A percentile compares a stretch with the other conserved stretches of the same genome.
Conservation (phyloP, 2,888 invertebrate genomes). For the Crepidodera aurea region DNA sequence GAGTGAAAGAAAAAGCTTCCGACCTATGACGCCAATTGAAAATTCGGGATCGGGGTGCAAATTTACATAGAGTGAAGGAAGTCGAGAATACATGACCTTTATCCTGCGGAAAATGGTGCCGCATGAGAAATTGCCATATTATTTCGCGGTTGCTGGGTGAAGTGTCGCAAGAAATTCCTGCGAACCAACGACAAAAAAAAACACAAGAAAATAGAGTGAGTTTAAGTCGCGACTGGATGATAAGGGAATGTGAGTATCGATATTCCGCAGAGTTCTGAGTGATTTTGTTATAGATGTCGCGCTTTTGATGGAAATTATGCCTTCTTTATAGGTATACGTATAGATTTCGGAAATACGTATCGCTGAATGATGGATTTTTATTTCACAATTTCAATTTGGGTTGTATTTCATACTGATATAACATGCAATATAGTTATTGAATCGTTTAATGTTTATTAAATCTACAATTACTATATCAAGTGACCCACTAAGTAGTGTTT, state of each 20-base stretch:
- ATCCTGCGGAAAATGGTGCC: constrained; percentile 9
- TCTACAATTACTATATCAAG: too few relatives aligned
- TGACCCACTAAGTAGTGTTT: too few relatives aligned
- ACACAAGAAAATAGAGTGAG: constrained; percentile 12
- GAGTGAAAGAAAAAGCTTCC: background rate
- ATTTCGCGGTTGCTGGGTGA: constrained; percentile 11
- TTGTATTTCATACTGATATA: too few relatives aligned
- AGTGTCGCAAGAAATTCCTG: constrained; percentile 9
- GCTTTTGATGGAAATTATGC: constrained; percentile 2
- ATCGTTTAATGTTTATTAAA: too few relatives aligned
- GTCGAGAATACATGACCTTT: constrained; percentile 14
- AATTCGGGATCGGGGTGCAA: constrained; percentile 9
- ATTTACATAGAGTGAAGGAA: constrained; percentile 10
- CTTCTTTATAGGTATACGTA: background rate
- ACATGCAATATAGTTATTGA: too few relatives aligned
- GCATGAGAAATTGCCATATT: constrained; percentile 19
- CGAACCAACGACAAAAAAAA: constrained; percentile 5
- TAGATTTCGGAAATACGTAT: too few relatives aligned
- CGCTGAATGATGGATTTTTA: too few relatives aligned
- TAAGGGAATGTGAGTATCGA: constrained; percentile 9
- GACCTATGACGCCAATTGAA: background rate
- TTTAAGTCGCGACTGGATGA: background rate
- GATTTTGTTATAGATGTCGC: background rate
- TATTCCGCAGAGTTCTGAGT: constrained; percentile 6
- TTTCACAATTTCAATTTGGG: too few relatives aligned